These are phyloP conservation scores for Ptilonorhynchus violaceus DNA, from an alignment of 2,113 vertebrate genomes.

Conservation along the genomic window DNA sequence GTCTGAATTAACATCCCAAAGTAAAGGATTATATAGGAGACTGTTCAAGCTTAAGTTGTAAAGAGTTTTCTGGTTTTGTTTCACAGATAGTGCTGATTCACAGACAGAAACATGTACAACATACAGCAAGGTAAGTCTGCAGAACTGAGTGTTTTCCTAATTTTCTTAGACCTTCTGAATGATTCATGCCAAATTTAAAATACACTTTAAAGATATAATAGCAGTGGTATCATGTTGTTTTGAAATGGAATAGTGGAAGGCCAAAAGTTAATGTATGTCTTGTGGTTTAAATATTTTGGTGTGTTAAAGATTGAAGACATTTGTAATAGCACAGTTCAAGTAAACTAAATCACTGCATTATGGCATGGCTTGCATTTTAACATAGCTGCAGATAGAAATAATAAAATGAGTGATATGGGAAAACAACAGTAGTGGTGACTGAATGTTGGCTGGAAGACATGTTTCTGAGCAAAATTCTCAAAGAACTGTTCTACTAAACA, in stretches of 20 bases:
- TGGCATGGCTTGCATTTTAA: not conserved
- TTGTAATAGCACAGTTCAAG: rapidly evolving
- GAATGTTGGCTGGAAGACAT: not conserved
- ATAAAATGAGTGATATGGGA: not conserved
- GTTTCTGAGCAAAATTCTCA: not conserved
- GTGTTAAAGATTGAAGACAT: not conserved
- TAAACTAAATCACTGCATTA: not conserved
- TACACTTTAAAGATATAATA: not conserved
- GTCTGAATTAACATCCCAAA: not conserved
- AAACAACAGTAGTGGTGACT: not conserved
- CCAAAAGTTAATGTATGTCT: not conserved
- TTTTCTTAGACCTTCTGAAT: not conserved
- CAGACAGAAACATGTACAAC: slow-evolving; percentile 90
- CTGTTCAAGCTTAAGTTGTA: not conserved
- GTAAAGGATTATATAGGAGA: not conserved
- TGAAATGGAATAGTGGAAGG: not conserved
- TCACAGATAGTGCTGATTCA: slow-evolving; percentile 81
- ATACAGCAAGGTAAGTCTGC: slow-evolving; percentile 89
- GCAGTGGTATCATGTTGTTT: not conserved
- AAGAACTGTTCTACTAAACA: not conserved
- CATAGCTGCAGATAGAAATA: not conserved
- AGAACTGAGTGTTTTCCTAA: not conserved
- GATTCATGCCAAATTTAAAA: not conserved
- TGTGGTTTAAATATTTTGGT: not conserved
- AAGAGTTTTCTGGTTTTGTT: not conserved